These are phyloP conservation scores for Idris sp. DNA, from an alignment of 1,140 invertebrate genomes.

Conservation along the genomic window DNA sequence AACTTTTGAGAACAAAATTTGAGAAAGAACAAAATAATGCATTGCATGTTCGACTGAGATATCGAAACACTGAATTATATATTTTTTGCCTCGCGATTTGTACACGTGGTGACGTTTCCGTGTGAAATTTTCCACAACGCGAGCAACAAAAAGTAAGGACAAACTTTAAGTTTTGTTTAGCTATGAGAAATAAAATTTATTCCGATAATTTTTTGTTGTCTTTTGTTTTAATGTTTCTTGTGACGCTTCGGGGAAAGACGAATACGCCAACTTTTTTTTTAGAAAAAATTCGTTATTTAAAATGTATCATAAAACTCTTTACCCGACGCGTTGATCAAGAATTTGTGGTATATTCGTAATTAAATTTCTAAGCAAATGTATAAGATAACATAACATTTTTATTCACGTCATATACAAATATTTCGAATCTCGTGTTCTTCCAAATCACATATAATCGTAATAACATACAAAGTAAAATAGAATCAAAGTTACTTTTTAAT, in stretches of 20 bases:
- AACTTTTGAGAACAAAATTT: slow-evolving; percentile 56
- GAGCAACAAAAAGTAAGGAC: slow-evolving; percentile 11
- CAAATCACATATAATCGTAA: slow-evolving; percentile 45
- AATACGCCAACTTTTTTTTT: slow-evolving; percentile 33
- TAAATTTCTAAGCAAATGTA: slow-evolving; percentile 34
- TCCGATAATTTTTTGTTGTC: slow-evolving; percentile 24
- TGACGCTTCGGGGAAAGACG: slow-evolving; percentile 18
- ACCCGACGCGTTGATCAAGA: slow-evolving; percentile 18
- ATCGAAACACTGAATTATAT: slow-evolving; percentile 50
- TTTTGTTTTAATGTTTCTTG: slow-evolving; percentile 31
- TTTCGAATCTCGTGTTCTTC: slow-evolving; percentile 42
- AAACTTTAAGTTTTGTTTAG: slow-evolving; percentile 40
- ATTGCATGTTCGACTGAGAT: slow-evolving; percentile 47
- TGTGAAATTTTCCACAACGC: slow-evolving; percentile 24
- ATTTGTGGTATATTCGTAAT: slow-evolving; percentile 20
- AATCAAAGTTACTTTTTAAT: slow-evolving; percentile 59
- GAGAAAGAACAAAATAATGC: slow-evolving; percentile 57
- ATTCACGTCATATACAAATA: slow-evolving; percentile 29
- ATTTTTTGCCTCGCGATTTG: slow-evolving; percentile 38
- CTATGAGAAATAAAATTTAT: slow-evolving; percentile 12
- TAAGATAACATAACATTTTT: slow-evolving; percentile 29
- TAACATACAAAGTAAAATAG: slow-evolving; percentile 62
- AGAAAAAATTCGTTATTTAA: slow-evolving; percentile 23
- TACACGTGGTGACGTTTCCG: slow-evolving; percentile 32
- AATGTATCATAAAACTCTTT: slow-evolving; percentile 20